Conservation (phyloP, 2,888 invertebrate species). For the Phaonia tiefii region DNA sequence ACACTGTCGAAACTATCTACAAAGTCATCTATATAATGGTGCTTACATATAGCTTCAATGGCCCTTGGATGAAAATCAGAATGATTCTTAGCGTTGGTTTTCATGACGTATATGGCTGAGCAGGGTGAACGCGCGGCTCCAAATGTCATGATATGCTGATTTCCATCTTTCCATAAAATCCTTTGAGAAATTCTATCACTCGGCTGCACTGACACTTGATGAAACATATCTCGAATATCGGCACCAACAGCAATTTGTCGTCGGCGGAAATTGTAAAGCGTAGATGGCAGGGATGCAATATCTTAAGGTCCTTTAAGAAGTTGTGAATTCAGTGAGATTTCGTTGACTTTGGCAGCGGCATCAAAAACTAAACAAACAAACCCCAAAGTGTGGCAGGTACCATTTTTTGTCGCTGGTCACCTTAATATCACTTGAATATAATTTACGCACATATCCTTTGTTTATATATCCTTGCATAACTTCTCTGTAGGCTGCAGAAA, state of each 20-base stretch:
- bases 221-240: too few relatives aligned
- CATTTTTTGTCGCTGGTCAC: constrained; percentile 12
- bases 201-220: constrained; percentile 21
- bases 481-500: constrained; percentile 5
- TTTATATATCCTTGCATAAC: not conserved
- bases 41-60: constrained; percentile 49
- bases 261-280: constrained; percentile 32
- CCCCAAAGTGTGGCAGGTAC: constrained; percentile 24
- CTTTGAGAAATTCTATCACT: constrained; percentile 61
- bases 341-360: constrained; percentile 71
- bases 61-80: constrained; percentile 42
- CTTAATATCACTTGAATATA: constrained; percentile 2
- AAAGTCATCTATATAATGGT: too few relatives aligned
- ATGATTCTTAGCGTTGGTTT: constrained; percentile 50
- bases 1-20: constrained; percentile 39
- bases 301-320: constrained; percentile 74
- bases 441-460: constrained; percentile 15
- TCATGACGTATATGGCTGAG: constrained; percentile 68
- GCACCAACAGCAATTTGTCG: too few relatives aligned
- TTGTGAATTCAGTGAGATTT: constrained; percentile 70
- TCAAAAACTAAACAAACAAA: constrained; percentile 72
- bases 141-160: constrained; percentile 42
- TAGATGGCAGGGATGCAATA: constrained; percentile 58
- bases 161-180: constrained; percentile 63
- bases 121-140: constrained; percentile 69